Base-by-base conservation (phyloP, 2,797 vertebrate genomes). In the Odontamblyopus rebecca region DNA sequence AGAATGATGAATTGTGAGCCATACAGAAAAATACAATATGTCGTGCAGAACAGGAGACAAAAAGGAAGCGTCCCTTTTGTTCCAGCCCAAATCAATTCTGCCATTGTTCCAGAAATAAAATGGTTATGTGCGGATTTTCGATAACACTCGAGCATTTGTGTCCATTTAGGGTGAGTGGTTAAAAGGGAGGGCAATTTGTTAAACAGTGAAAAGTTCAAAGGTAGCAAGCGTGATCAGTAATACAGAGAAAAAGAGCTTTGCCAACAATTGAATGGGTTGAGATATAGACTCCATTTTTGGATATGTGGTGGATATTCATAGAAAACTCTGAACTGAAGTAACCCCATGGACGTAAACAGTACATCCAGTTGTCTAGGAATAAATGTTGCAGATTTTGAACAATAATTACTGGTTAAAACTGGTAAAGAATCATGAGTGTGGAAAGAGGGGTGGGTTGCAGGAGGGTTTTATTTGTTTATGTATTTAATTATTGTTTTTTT, bases 1-100 rank as follows among this genome's bases (percentile, higher is more conserved):
- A 71, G 26, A 67, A 29, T 78, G 73, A 83, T 78, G 67, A 76
- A 78, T 64, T 35, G 26, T 67, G 68, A 77, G 65, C 64, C 54
- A 56, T 11, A 60, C 48, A 73, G 67, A 54, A 18, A 73, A 65
- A 76, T 70, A 77, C 44, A 67, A 27, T 29, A 67, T 61, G 71
- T 48, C 59, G 80, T 83, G 73, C 53, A 69, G 41, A 69, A 56
- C 18, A 13, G 26, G 51, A 71, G 12, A 67, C 23, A 70, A 68
- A 67, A 66, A 48, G 30, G 61, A 62, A 62, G 67, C 70, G n/a
- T 19, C 66, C 44, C 61, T 26, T n/a, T 26, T 1, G 19, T 68
- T 27, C 23, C 18, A 51, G 15, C 64, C 26, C 44, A 50, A 66
- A 66, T 66, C 64, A 66, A 66, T 50, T 66, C 26, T n/a, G 26